Conservation (phyloP, 2,797 vertebrate genomes). For the Eurystomus glaucurus region DNA sequence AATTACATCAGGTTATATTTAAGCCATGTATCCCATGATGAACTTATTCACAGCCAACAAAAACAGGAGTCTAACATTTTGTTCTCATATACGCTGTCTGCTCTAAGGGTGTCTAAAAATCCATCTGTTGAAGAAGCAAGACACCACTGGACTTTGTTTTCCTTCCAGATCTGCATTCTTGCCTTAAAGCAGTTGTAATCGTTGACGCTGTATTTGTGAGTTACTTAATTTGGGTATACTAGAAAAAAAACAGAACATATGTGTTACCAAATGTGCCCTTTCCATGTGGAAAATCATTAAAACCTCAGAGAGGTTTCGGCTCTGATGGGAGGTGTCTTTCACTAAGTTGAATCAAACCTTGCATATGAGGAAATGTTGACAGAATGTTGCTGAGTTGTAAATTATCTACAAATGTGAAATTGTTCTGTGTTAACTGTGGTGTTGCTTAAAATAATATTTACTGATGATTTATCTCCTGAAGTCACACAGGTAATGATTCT, state of each 20-base stretch:
- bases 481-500: conserved; percentile 48
- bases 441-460: conserved; percentile 59
- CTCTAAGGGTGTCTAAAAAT: conserved; percentile 45
- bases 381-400: conserved; percentile 46
- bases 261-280: background rate
- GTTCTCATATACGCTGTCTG: background rate
- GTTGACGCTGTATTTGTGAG: background rate
- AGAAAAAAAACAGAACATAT: background rate
- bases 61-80: conserved; percentile 69
- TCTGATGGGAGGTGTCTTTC: conserved; percentile 59
- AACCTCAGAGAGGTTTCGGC: conserved; percentile 31
- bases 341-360: conserved; percentile 43
- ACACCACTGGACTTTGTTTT: conserved; percentile 30
- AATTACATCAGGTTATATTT: conserved; percentile 71
- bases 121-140: background rate
- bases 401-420: conserved; percentile 50
- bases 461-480: conserved; percentile 54
- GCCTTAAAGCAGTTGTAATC: conserved; percentile 4
- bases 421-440: background rate
- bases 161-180: conserved; percentile 25
- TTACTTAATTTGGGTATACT: background rate
- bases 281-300: conserved; percentile 44
- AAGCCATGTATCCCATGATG: conserved; percentile 61
- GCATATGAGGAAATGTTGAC: conserved; percentile 39
- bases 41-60: conserved; percentile 70